These are phyloP conservation scores for Laodelphax striatellus DNA, from an alignment of 1,140 invertebrate genomes.

Conservation along the genomic window DNA sequence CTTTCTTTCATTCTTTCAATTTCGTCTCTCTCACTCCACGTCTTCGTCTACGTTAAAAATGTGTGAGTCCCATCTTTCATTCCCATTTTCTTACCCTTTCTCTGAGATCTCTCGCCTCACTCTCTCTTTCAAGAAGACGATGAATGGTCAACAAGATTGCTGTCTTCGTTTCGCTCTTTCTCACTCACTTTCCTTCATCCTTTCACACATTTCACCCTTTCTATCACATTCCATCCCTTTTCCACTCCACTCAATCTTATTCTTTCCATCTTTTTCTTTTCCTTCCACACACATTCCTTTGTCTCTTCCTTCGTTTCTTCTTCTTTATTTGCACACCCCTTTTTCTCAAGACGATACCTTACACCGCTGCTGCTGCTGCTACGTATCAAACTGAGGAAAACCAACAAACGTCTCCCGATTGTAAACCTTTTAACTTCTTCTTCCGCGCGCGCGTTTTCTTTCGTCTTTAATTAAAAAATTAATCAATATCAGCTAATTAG, in stretches of 20 bases:
- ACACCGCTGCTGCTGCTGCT: too few relatives aligned
- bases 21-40: background rate
- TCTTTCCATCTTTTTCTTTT: background rate
- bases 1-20: too few relatives aligned
- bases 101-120: background rate
- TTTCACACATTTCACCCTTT: background rate
- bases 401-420: too few relatives aligned
- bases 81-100: background rate
- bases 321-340: too few relatives aligned
- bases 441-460: too few relatives aligned
- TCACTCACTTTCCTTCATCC: background rate
- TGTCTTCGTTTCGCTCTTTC: background rate
- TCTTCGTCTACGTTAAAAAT: background rate
- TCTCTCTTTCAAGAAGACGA: background rate
- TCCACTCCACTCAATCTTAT: background rate
- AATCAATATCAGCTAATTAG: too few relatives aligned
- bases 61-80: background rate
- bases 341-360: too few relatives aligned
- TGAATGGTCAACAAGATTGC: background rate
- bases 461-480: too few relatives aligned
- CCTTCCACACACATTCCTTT: background rate
- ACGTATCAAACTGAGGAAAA: too few relatives aligned
- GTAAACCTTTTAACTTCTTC: too few relatives aligned
- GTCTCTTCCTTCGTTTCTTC: too few relatives aligned
- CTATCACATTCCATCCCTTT: background rate